Base-by-base conservation (phyloP, 92 coral and sea anemone genomes). In the Porites lobata region DNA sequence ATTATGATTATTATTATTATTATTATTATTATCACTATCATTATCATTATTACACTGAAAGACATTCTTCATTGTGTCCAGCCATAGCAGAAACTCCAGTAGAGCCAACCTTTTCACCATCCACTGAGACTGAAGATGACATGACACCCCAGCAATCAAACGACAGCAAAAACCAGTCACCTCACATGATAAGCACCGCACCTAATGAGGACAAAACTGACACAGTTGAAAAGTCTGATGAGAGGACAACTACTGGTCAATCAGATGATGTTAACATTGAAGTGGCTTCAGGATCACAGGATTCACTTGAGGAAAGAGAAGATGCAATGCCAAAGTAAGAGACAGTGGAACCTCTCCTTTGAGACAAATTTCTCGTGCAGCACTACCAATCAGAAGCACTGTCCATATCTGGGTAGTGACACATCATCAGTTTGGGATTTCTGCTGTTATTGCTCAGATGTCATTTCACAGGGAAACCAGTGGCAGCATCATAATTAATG, bases 71-170 rank as follows among this genome's bases (percentile, higher is more conserved):
- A 19, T 58, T 43, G 10, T 64, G 10, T 43, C 22, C 15, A 84
- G 87, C 57, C n/a, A 29, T 82, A 82, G 50, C 61, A 71, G 86
- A 82, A 21, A 69, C 78, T 14, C 86, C 86, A 69, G 78, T 18
- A 8, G 66, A 57, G 18, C 87, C 80, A 73, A 65, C 50, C 4
- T 8, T 64, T 65, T 52, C 74, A 50, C 43, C 38, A 8, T 74
- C 81, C 43, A 50, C 52, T 1, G 65, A 52, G 62, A 73, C 6
- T 10, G 87, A 11, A 22, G 78, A 57, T 19, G 63, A 65, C 12
- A 13, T 32, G 26, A 18, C 13, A 10, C n/a, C 68, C 8, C 77
- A 24, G 6, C 85, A 69, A 77, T 3, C 53, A 68, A 21, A 53
- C 24, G 50, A 57, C 9, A 51, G 20, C 17, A 52, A 81, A 70